Base-by-base conservation (phyloP, 2,888 invertebrate species). In the Chouioia cunea region DNA sequence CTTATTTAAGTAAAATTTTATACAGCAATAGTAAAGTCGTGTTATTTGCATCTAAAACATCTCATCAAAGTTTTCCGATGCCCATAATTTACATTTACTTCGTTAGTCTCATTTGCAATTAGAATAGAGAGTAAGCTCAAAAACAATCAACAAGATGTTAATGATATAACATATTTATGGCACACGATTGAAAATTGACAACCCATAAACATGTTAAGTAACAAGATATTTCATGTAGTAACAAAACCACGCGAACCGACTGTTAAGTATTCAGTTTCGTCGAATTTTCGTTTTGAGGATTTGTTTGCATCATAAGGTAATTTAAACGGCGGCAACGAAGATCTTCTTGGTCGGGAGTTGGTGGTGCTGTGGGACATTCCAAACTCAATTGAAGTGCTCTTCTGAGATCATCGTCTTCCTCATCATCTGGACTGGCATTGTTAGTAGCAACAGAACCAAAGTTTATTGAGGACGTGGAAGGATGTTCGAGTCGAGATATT, bases 381-480 rank as follows among this genome's bases (percentile, higher is more conserved):
- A 89, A 80, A 78, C 89, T 89, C 70, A 89, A 79, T 74, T 86
- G 83, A 20, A 89, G 77, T 1, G 89, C 89, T 76, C 84, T 85
- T 74, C 87, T 86, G 56, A 89, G 80, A 47, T 89, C 87, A 36
- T 85, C 84, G 58, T 87, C 87, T 20, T 85, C 83, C 27, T 83
- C 84, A 2, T 77, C 76, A 12, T 81, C 80, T 27, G 78, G 76
- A 53, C 23, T 67, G 54, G 47, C 65, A 20, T 4, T 54, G 3
- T 18, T 16, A 0, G 50, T 16, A 8, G 50, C 50, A 36, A 36
- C 6, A 47, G 56, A 8, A 4, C 1, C n/a, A 12, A 43, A 44
- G 50, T 57, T 65, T 64, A 52, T 53, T 1, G 57, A 18, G 0
- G 62, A 50, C 0, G 65, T 75, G 2, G 74, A 73, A 12, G 78